Conservation (phyloP, 2,888 invertebrate genomes). For the Epicampocera succincta region DNA sequence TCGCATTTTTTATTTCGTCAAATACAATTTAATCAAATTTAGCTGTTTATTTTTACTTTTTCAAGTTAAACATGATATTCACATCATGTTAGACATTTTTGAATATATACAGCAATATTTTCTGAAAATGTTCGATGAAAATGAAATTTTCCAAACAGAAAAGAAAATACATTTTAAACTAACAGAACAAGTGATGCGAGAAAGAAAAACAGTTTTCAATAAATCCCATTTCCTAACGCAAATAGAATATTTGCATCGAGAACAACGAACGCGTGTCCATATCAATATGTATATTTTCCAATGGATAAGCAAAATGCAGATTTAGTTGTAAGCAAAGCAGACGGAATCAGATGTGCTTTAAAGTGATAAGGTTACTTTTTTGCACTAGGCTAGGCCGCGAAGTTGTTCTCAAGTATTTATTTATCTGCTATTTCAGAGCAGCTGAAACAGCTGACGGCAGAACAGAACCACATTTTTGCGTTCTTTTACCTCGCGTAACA, state of each 20-base stretch:
- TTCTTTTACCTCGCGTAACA: no score
- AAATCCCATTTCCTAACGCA: background rate
- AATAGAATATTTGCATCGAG: constrained; percentile 5
- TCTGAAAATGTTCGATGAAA: constrained; percentile 2
- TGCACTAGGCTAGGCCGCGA: no score
- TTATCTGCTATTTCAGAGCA: no score
- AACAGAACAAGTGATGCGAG: background rate
- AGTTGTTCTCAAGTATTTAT: no score
- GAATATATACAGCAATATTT: background rate
- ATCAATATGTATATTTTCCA: constrained; percentile 38
- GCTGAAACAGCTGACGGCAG: no score
- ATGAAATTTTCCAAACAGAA: background rate
- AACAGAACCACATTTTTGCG: no score
- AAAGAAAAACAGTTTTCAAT: background rate
- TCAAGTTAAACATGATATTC: background rate
- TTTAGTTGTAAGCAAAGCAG: constrained; percentile 11
- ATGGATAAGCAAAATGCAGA: constrained; percentile 12
- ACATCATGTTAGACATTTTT: constrained; percentile 15
- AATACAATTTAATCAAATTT: no score
- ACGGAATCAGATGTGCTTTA: no score
- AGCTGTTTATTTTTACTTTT: no score
- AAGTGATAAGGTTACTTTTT: no score
- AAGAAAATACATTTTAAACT: background rate
- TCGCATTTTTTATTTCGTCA: no score
- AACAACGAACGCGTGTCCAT: background rate